Evolutionary conservation across 2,797 vertebrate genomes (phyloP).

Genomic region (Pelochelys cantorii): DNA sequence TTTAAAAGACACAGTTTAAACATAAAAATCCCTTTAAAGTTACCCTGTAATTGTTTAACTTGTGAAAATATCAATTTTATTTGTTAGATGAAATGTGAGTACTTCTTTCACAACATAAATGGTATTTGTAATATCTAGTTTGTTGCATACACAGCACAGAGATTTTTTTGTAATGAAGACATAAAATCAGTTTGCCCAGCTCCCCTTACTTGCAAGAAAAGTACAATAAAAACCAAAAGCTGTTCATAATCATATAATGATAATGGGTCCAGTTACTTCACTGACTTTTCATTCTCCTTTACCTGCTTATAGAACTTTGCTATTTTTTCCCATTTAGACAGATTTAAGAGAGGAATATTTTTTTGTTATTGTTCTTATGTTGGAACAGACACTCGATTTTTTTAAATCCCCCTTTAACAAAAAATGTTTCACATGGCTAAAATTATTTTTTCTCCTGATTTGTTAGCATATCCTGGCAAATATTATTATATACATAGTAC

Average conservation of each 20-base stretch:
- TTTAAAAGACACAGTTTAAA: not conserved
- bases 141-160: not conserved
- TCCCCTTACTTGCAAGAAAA: not conserved
- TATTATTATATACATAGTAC: not conserved
- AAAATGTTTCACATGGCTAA: not conserved
- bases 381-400: slow-evolving; percentile 26
- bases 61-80: not conserved
- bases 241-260: not conserved
- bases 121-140: not conserved
- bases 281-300: not conserved
- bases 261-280: not conserved
- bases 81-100: not conserved
- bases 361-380: not conserved
- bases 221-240: not conserved
- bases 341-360: slow-evolving; percentile 8
- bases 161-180: not conserved
- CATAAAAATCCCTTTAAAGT: not conserved
- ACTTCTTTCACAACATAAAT: not conserved
- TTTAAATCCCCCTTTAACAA: slow-evolving; percentile 23
- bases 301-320: not conserved
- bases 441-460: slow-evolving; percentile 7
- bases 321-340: not conserved
- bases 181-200: not conserved
- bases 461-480: not conserved
- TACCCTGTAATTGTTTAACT: not conserved